Base-by-base conservation (phyloP, 2,797 vertebrate genomes). In the Lepidocolaptes lacrymiger region DNA sequence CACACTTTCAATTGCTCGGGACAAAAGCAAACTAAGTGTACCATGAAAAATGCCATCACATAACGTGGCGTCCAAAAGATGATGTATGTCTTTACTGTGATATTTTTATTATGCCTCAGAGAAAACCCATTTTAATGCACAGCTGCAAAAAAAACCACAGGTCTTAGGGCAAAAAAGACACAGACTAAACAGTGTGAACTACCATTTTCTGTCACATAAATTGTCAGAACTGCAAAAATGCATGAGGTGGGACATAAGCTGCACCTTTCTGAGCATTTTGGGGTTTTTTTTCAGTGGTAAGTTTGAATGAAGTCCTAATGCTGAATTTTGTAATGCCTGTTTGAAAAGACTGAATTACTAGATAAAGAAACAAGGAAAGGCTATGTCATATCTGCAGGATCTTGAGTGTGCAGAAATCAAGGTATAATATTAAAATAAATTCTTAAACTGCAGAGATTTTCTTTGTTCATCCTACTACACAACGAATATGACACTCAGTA, bases 11-110 rank as follows among this genome's bases (percentile, higher is more conserved):
- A 92, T 97, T 96, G 88, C 89, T 96, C 93, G 89, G 91, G 93
- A 96, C 94, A 96, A 97, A 94, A 91, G 84, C 86, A 94, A 90
- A 83, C 79, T 91, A 94, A 96, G 91, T 64, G 86, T 95, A 88
- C 91, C 88, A 59, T 96, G 89, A 97, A 95, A 94, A 96, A 95
- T 94, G 64, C 83, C 82, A 94, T 91, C 75, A 62, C 48, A 9
- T 89, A 97, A 86, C 84, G 39, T 80, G 93, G 89, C 48, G 0
- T 89, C 61, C 37, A 82, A 85, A 97, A 95, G 91, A 94, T 94
- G 91, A 97, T 94, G 90, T 74, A 76, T 96, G 89, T 88, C 89
- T 91, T 89, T 81, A 32, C 83, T 75, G 81, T 86, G 82, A 75
- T 91, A 91, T 88, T 96, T 97, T 96, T 95, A 91, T 95, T 95